Conservation (phyloP, 2,113 vertebrate genomes). For the Phyllostomus discolor region DNA sequence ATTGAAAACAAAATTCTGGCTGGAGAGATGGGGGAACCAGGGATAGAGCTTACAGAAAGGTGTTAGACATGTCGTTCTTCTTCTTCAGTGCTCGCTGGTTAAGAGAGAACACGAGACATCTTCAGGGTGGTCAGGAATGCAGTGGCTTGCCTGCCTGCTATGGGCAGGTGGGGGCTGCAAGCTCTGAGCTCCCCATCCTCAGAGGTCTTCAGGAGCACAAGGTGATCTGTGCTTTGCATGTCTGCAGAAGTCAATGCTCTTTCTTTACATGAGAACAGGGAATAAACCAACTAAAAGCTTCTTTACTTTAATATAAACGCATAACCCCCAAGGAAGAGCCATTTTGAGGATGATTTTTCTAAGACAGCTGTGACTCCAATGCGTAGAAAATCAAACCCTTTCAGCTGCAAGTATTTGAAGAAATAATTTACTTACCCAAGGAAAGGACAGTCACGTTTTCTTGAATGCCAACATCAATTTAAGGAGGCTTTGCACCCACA, state of each 20-base stretch:
- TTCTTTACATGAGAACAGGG: background rate
- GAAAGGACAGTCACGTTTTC: background rate
- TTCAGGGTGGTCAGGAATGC: background rate
- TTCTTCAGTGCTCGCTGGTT: background rate
- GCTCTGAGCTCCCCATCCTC: background rate
- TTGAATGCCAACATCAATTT: background rate
- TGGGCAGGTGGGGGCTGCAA: fast-evolving
- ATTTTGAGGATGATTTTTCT: background rate
- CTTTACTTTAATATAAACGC: background rate
- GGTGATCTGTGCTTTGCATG: background rate
- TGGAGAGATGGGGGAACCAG: background rate
- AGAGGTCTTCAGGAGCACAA: background rate
- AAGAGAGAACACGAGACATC: background rate
- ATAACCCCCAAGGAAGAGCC: background rate
- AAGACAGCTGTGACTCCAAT: background rate
- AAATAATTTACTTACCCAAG: background rate
- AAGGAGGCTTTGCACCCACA: background rate
- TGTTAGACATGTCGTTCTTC: background rate
- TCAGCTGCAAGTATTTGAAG: background rate
- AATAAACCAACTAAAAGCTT: background rate
- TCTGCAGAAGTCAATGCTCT: background rate
- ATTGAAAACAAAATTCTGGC: background rate
- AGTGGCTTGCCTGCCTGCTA: background rate
- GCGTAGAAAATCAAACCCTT: background rate
- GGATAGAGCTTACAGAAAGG: background rate